These are phyloP conservation scores for Acleris emargana DNA, from an alignment of 2,888 invertebrate species.

Conservation along the genomic window DNA sequence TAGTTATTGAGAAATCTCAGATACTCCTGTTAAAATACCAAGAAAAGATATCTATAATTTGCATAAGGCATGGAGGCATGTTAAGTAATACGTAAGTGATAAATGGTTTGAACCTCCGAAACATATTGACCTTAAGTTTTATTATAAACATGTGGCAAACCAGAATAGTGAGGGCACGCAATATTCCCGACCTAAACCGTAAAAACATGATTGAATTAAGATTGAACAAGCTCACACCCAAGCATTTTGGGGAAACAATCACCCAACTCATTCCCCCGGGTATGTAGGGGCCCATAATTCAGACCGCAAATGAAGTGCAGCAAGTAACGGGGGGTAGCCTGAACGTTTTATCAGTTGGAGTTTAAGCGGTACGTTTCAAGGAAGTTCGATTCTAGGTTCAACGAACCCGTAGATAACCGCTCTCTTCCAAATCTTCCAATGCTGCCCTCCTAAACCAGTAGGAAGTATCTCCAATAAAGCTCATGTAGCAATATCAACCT, in stretches of 20 bases:
- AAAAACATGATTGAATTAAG: conserved; percentile 13
- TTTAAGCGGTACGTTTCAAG: conserved; percentile 13
- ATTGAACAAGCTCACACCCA: conserved; percentile 11
- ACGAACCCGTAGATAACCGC: conserved; percentile 23
- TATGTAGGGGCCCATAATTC: conserved; percentile 12
- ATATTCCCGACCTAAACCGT: neutral
- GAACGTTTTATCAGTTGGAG: conserved; percentile 13
- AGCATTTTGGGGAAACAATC: conserved; percentile 18
- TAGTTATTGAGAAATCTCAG: too few relatives aligned
- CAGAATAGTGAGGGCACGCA: neutral
- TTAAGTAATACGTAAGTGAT: too few relatives aligned
- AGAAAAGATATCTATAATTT: too few relatives aligned
- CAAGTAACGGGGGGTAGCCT: conserved; percentile 4
- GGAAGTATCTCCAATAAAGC: too few relatives aligned
- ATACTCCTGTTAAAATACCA: too few relatives aligned
- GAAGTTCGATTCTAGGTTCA: conserved; percentile 26
- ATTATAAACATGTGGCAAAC: too few relatives aligned
- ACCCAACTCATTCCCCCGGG: conserved; percentile 11
- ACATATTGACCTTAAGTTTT: too few relatives aligned
- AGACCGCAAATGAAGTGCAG: conserved; percentile 22
- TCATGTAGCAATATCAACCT: too few relatives aligned
- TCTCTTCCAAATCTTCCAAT: too few relatives aligned
- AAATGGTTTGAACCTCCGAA: too few relatives aligned
- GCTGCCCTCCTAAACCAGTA: too few relatives aligned
- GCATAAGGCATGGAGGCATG: too few relatives aligned